A percentile compares a stretch with the other conserved stretches of the same genome.
phyloP scores from a whole-genome alignment of 2,888 invertebrate species.

The Andrena dorsata region DNA sequence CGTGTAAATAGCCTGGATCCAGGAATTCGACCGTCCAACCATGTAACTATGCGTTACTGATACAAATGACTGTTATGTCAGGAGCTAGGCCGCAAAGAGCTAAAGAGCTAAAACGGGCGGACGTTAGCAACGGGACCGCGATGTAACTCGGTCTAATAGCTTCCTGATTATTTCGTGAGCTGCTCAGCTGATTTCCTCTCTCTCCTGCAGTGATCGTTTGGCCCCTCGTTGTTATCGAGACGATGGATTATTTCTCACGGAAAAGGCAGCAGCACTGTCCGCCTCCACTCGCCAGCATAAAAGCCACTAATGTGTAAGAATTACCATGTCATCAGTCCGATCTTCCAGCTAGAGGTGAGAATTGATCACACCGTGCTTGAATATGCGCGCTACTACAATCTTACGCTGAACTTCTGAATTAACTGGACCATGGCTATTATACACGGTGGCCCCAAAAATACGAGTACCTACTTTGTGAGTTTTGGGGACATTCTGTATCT shows the following conservation, averaged over 20 bases:
- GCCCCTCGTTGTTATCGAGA: conserved; percentile 28
- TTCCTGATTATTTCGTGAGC: conserved; percentile 70
- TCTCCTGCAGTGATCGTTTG: conserved; percentile 23
- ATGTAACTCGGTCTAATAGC: conserved; percentile 62
- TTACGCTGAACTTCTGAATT: too few species aligned
- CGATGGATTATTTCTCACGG: conserved; percentile 30
- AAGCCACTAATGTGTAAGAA: not conserved
- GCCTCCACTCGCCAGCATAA: not conserved
- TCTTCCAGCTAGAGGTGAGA: too few species aligned
- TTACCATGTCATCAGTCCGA: too few species aligned
- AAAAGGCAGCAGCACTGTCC: not conserved
- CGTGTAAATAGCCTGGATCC: too few species aligned
- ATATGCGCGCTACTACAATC: too few species aligned
- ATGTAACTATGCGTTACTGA: not conserved
- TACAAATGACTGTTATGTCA: not conserved
- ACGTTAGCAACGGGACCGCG: conserved; percentile 44
- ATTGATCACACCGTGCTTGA: too few species aligned
- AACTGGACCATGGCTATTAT: too few species aligned
- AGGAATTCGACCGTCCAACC: too few species aligned
- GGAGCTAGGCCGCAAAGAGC: not conserved
- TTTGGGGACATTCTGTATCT: too few species aligned
- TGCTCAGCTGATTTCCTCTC: conserved; percentile 61
- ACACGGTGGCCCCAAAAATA: too few species aligned
- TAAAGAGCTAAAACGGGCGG: conserved; percentile 35
- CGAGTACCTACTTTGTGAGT: too few species aligned